Conservation (phyloP, 2,888 invertebrate species). For the Rhorus exstirpatorius region DNA sequence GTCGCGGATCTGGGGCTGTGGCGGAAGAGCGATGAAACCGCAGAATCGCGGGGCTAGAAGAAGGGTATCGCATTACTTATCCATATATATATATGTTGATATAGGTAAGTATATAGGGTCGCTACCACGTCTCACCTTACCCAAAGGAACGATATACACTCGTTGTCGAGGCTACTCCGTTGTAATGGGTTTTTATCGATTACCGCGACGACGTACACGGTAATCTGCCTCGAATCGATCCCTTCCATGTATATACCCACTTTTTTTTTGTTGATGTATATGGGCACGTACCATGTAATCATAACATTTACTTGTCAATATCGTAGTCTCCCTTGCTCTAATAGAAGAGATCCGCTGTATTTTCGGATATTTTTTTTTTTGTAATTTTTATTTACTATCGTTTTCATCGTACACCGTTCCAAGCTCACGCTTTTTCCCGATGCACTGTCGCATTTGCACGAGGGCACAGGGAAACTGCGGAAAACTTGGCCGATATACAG, state of each 20-base stretch:
- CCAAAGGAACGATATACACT: constrained; percentile 54
- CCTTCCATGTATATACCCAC: too few species aligned
- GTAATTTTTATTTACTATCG: too few species aligned
- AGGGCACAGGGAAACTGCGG: too few species aligned
- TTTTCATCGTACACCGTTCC: too few species aligned
- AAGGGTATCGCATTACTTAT: constrained; percentile 43
- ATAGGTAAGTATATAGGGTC: constrained; percentile 7
- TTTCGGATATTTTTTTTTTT: too few species aligned
- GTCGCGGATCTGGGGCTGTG: constrained; percentile 20
- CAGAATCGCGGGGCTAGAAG: constrained; percentile 55
- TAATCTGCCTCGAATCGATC: constrained; percentile 51
- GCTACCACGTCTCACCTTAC: constrained; percentile 62
- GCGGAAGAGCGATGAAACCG: constrained; percentile 52
- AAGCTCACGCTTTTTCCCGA: too few species aligned
- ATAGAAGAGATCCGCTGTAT: too few species aligned
- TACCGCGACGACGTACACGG: constrained; percentile 47
- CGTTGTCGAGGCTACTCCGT: constrained; percentile 53
- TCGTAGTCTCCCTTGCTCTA: too few species aligned
- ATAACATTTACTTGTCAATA: too few species aligned
- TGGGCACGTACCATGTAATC: background rate
- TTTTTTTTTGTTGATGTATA: background rate
- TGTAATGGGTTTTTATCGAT: constrained; percentile 68
- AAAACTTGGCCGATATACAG: too few species aligned
- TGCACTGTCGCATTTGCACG: too few species aligned
- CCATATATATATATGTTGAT: constrained; percentile 6